Base-by-base conservation (phyloP, 2,113 vertebrate species). In the Tricholaema leucomelas region DNA sequence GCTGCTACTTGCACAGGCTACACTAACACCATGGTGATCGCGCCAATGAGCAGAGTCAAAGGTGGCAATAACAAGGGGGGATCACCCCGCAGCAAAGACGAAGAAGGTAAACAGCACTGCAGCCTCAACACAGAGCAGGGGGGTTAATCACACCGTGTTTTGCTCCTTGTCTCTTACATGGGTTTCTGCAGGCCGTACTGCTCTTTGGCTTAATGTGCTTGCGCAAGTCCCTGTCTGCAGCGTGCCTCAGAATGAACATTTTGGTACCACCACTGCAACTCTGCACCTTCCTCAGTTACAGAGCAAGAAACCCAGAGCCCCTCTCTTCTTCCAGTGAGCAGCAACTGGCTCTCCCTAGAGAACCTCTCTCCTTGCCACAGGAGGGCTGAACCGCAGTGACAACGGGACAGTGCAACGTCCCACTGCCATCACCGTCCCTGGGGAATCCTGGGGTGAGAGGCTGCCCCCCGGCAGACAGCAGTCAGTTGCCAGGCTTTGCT, bases 71-170 rank as follows among this genome's bases (percentile, higher is more conserved):
- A 90, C 83, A 71, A 42, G 60, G 48, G 48, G 73, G 92, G 93
- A 90, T 95, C 91, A 95, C 85, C 69, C 36, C 12, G 90, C 67
- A 90, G 92, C 96, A 91, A 96, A 96, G 97, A 80, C 91, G 92
- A 95, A 94, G 95, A 93, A 96, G 96, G 95, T 93, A 98, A 98
- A 98, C 92, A 98, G 88, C 74, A 91, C 94, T 84, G 67, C 50
- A 83, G 69, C 87, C 92, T 70, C 56, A 91, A 77, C 91, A 96
- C 96, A 48, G 17, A 79, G 6, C 79, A 60, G 40, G 33, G 40
- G 28, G 7, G 69, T n/a, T 74, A 81, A 83, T 0, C 0, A 52
- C 52, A 46, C 0, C 1, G 5, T 8, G 21, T 15, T 55, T 67
- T 74, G 38, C 85, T 58, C 66, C 7, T 35, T 44, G 20, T 36